Evolutionary conservation across 2,797 vertebrate species (phyloP).

Genomic region (Labroides dimidiatus): DNA sequence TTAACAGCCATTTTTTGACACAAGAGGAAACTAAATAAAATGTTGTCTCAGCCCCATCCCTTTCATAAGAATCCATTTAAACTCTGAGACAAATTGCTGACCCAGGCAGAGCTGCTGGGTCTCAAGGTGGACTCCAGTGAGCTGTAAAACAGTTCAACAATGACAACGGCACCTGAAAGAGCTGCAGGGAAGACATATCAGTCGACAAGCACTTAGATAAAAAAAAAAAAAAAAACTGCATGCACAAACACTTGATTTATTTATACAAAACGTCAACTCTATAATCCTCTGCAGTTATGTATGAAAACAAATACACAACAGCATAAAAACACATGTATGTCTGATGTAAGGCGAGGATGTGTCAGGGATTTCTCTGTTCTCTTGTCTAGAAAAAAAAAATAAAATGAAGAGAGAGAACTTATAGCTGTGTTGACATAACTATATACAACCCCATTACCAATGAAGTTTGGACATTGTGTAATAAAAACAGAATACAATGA

Average conservation of each 20-base stretch:
- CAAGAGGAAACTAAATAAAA: slow-evolving; percentile 40
- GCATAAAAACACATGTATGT: not conserved
- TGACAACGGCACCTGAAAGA: slow-evolving; percentile 51
- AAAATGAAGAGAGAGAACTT: not conserved
- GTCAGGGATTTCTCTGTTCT: not conserved
- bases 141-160: slow-evolving; percentile 59
- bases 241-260: slow-evolving; percentile 7
- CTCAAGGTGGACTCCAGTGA: slow-evolving; percentile 64
- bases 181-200: slow-evolving; percentile 39
- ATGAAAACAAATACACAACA: not conserved
- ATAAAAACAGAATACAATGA: no score
- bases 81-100: slow-evolving; percentile 59
- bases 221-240: slow-evolving; percentile 9
- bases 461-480: no score
- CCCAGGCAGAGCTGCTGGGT: slow-evolving; percentile 36
- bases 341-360: not conserved
- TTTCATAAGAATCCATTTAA: slow-evolving; percentile 47
- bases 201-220: slow-evolving; percentile 30
- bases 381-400: not conserved
- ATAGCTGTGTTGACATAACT: not conserved
- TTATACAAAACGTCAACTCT: slow-evolving; percentile 6
- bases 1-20: slow-evolving; percentile 25
- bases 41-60: slow-evolving; percentile 32
- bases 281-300: not conserved
- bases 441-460: not conserved